Conservation (phyloP, 2,797 vertebrate genomes). For the Anas flavirostris region DNA sequence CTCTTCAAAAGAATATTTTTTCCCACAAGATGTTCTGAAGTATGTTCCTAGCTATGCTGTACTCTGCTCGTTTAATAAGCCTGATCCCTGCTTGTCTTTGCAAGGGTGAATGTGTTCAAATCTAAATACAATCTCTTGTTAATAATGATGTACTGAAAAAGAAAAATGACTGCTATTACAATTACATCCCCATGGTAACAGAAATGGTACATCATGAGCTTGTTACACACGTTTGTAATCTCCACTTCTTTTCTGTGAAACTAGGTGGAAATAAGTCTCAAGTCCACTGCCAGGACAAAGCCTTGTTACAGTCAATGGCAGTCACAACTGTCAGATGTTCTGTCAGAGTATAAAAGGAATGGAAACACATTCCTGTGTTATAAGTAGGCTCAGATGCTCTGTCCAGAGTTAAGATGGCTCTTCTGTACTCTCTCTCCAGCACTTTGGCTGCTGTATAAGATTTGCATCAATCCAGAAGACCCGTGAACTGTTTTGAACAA, state of each 20-base stretch:
- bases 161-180: background rate
- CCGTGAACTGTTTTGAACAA: background rate
- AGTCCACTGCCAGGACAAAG: background rate
- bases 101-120: background rate
- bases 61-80: background rate
- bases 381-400: background rate
- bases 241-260: background rate
- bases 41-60: background rate
- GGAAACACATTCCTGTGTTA: background rate
- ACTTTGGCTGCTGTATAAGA: background rate
- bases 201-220: background rate
- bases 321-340: background rate
- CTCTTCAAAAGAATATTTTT: background rate
- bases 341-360: background rate
- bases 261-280: background rate
- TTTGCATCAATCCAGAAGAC: background rate
- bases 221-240: background rate
- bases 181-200: conserved; percentile 43
- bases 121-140: conserved; percentile 22
- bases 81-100: background rate
- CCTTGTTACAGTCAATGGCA: background rate
- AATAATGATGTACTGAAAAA: background rate
- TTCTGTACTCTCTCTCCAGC: background rate
- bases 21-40: background rate
- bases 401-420: background rate